These are phyloP conservation scores for Madoqua kirkii DNA, from an alignment of 2,113 vertebrate genomes.

Conservation along the genomic window DNA sequence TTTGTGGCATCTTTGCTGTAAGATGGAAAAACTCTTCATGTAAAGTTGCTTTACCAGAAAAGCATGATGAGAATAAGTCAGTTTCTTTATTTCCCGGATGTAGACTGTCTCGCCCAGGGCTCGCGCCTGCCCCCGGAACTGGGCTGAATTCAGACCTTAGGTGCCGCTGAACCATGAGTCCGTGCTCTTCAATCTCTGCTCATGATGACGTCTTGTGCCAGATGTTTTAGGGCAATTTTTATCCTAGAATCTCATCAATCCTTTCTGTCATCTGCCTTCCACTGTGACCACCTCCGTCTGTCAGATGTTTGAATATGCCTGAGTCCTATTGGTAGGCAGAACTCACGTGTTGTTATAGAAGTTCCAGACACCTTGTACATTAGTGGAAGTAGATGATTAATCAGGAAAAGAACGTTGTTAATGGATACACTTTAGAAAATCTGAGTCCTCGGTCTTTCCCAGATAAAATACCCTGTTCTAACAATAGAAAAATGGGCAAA, in stretches of 20 bases:
- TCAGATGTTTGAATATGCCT: not conserved
- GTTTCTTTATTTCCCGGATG: not conserved
- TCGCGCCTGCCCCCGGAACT: accelerated
- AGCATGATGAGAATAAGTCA: not conserved
- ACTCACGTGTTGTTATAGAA: not conserved
- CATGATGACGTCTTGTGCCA: not conserved
- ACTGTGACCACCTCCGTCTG: not conserved
- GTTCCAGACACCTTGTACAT: not conserved
- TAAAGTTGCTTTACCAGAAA: not conserved
- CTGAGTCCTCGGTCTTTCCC: not conserved
- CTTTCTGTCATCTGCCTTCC: not conserved
- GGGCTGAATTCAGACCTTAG: not conserved
- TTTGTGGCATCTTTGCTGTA: not conserved
- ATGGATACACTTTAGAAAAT: not conserved
- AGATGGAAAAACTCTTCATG: not conserved
- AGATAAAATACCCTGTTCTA: not conserved
- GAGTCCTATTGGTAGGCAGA: not conserved
- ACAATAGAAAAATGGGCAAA: not conserved
- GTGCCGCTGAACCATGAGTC: not conserved
- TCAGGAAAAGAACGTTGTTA: not conserved
- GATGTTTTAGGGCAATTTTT: not conserved
- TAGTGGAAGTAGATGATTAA: not conserved
- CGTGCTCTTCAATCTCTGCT: not conserved
- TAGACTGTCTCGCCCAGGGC: not conserved
- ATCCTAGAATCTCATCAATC: not conserved